Conservation (phyloP, 2,888 invertebrate species). For the Coleophora flavipennella region DNA sequence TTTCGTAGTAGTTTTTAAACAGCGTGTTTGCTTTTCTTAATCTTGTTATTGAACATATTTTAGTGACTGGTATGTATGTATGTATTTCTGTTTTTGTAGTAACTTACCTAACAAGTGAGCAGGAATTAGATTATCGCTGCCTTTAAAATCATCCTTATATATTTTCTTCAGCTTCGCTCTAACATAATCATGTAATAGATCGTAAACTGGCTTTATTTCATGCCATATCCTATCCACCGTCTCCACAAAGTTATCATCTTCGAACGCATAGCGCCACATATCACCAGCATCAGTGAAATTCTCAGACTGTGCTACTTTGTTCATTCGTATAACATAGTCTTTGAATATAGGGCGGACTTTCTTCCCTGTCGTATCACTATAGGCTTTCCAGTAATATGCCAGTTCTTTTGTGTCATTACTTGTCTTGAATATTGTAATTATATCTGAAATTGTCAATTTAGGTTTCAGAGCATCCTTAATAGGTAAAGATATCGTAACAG, state of each 20-base stretch:
- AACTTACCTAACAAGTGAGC: slow-evolving; percentile 77
- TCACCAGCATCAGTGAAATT: slow-evolving; percentile 59
- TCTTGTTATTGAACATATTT: too few relatives aligned
- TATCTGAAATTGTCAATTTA: slow-evolving; percentile 35
- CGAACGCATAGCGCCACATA: slow-evolving; percentile 60
- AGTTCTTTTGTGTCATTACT: slow-evolving; percentile 75
- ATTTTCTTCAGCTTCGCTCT: slow-evolving; percentile 61
- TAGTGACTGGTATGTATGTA: too few relatives aligned
- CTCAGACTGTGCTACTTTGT: slow-evolving; percentile 73
- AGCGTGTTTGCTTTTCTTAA: not conserved
- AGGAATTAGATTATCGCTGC: slow-evolving; percentile 72
- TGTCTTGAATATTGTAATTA: slow-evolving; percentile 51
- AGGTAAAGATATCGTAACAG: too few relatives aligned
- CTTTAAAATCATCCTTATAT: slow-evolving; percentile 60
- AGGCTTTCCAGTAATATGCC: slow-evolving; percentile 75
- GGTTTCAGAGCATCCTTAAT: too few relatives aligned
- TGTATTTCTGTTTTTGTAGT: not conserved
- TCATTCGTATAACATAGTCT: slow-evolving; percentile 74
- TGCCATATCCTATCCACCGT: slow-evolving; percentile 68
- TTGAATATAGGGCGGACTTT: slow-evolving; percentile 73
- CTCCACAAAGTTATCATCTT: slow-evolving; percentile 48
- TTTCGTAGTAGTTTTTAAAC: slow-evolving; percentile 10
- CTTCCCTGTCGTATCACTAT: slow-evolving; percentile 76
- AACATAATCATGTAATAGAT: slow-evolving; percentile 76
- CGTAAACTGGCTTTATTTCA: slow-evolving; percentile 76